Conservation (phyloP, 2,888 invertebrate species). For the Arge pagana region DNA sequence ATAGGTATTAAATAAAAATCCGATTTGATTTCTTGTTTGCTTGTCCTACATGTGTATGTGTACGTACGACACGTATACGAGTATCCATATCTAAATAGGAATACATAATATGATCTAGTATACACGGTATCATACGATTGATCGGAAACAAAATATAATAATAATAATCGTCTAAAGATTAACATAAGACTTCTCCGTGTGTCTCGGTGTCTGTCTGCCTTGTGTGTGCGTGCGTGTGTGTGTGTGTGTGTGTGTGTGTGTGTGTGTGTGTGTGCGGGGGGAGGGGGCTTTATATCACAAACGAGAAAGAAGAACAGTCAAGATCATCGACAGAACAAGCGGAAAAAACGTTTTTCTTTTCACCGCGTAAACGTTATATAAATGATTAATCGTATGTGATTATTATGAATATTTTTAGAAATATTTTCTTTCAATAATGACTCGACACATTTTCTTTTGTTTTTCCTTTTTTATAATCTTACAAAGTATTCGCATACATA, state of each 20-base stretch:
- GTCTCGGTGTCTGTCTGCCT: too few relatives aligned
- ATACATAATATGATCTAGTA: too few relatives aligned
- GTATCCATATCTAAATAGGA: constrained; percentile 21
- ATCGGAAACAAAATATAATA: constrained; percentile 7
- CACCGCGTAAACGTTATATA: constrained; percentile 29
- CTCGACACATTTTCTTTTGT: not conserved
- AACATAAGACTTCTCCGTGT: too few relatives aligned
- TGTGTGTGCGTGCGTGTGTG: too few relatives aligned
- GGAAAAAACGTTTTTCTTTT: constrained; percentile 33
- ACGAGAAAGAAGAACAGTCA: too few relatives aligned
- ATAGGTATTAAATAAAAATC: too few relatives aligned
- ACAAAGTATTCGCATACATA: constrained; percentile 37
- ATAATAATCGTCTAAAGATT: constrained; percentile 36
- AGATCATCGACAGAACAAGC: constrained; percentile 45
- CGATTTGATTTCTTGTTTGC: constrained; percentile 8
- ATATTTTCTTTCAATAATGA: too few relatives aligned
- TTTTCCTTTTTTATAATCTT: constrained; percentile 31
- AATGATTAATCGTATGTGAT: constrained; percentile 41
- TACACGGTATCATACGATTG: too few relatives aligned
- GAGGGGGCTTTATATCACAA: too few relatives aligned
- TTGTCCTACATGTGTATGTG: not conserved
- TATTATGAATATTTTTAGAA: too few relatives aligned
- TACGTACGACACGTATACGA: constrained; percentile 33
- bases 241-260: too few relatives aligned
- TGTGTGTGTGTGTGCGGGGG: too few relatives aligned